Conservation (phyloP, 2,797 vertebrate genomes). For the Muscicapa striata region DNA sequence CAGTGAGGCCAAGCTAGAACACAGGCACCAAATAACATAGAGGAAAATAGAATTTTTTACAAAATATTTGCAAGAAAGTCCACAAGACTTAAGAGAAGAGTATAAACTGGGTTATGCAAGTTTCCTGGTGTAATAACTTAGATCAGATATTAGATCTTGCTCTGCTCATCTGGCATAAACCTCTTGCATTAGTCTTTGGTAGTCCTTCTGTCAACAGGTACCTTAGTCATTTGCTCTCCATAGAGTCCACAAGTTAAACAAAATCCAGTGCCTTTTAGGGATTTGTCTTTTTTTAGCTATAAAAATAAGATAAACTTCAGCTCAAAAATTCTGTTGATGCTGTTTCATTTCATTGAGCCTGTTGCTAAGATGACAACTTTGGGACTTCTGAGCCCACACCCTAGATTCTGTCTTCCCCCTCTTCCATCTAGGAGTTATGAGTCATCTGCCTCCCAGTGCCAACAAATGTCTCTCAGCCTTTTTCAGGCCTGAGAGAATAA, state of each 20-base stretch:
- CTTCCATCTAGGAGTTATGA: conserved; percentile 33
- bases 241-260: background rate
- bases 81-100: background rate
- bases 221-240: background rate
- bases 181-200: background rate
- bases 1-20: background rate
- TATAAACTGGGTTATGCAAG: background rate
- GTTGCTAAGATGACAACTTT: conserved; percentile 20
- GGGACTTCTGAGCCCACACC: conserved; percentile 28
- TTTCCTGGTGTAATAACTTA: background rate
- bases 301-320: conserved; percentile 1
- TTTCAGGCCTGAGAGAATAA: conserved; percentile 35
- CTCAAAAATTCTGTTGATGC: background rate
- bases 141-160: background rate
- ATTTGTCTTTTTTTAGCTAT: background rate
- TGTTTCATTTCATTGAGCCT: conserved; percentile 8
- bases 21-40: background rate
- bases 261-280: background rate
- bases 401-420: conserved; percentile 43
- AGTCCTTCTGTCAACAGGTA: background rate
- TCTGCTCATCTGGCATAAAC: background rate
- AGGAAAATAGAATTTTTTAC: background rate
- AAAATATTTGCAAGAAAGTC: background rate
- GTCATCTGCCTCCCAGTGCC: conserved; percentile 24
- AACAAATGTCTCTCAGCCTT: conserved; percentile 48